Percentiles rank a stretch among this genome's conserved stretches.
Conservation (phyloP, 1,140 invertebrate species). For the Contarinia nasturtii region DNA sequence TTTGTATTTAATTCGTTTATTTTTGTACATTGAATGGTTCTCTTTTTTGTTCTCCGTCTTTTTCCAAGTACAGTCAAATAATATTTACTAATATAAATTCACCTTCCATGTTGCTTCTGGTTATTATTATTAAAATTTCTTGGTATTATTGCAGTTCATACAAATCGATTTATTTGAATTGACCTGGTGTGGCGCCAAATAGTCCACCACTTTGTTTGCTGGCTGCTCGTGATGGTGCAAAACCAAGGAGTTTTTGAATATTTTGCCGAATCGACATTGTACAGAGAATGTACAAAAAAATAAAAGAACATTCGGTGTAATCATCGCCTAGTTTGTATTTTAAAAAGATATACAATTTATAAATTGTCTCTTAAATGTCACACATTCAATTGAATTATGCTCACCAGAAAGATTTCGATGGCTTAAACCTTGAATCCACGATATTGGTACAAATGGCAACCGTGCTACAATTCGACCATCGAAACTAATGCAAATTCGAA, state of each 20-base stretch:
- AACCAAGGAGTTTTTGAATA: constrained; percentile 93
- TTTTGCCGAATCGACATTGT: constrained; percentile 98
- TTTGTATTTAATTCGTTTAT: no score
- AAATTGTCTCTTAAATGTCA: no score
- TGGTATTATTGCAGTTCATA: no score
- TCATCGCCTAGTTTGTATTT: no score
- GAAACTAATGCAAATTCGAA: constrained; percentile 49
- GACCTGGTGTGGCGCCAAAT: constrained; percentile 53
- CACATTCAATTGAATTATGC: no score
- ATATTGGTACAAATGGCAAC: constrained; percentile 89
- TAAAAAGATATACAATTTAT: no score
- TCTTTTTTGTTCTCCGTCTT: no score
- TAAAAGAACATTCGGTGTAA: constrained; percentile 98
- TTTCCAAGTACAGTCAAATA: no score
- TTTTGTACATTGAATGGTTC: no score
- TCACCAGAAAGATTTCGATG: constrained; percentile 89
- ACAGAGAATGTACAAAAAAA: constrained; percentile 97
- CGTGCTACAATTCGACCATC: constrained; percentile 95
- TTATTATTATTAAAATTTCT: no score
- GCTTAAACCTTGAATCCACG: constrained; percentile 90
- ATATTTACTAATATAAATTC: no score
- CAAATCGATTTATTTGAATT: constrained; percentile 42
- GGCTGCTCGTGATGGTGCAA: constrained; percentile 89
- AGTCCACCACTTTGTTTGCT: constrained; percentile 82
- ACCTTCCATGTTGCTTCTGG: no score